Conservation (phyloP, 2,888 invertebrate genomes). For the Dermolepida albohirtum region DNA sequence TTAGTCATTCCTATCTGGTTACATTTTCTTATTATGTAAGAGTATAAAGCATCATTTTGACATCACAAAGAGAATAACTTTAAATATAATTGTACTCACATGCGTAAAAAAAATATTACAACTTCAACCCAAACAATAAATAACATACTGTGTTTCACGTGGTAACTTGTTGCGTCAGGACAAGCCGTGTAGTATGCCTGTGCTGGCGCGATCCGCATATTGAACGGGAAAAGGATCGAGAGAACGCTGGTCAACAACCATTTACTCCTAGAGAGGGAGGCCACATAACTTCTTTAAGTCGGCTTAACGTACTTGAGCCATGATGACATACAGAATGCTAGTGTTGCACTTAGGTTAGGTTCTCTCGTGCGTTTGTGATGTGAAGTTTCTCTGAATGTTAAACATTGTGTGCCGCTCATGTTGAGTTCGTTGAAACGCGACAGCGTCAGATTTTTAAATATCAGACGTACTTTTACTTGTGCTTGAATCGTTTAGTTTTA, state of each 20-base stretch:
- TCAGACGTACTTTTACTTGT: slow-evolving; percentile 21
- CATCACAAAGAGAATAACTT: no score
- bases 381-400: slow-evolving; percentile 9
- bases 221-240: slow-evolving; percentile 36
- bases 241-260: slow-evolving; percentile 40
- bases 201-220: slow-evolving; percentile 31
- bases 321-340: slow-evolving; percentile 32
- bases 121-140: not conserved
- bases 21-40: no score
- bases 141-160: slow-evolving; percentile 6
- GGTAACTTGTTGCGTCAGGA: slow-evolving; percentile 31
- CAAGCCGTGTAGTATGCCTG: slow-evolving; percentile 17
- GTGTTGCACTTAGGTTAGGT: slow-evolving; percentile 43
- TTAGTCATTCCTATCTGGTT: no score
- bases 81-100: no score
- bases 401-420: slow-evolving; percentile 4
- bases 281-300: slow-evolving; percentile 54
- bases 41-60: no score
- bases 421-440: slow-evolving; percentile 24
- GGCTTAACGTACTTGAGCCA: slow-evolving; percentile 47
- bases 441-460: slow-evolving; percentile 27
- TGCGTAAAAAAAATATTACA: no score
- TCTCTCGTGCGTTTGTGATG: slow-evolving; percentile 10
- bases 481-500: not conserved
- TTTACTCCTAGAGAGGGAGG: slow-evolving; percentile 48